Percentiles rank a stretch among this genome's conserved stretches.
These are phyloP conservation scores for Callaeas wilsoni DNA, from an alignment of 2,113 vertebrate species.

Conservation along the genomic window DNA sequence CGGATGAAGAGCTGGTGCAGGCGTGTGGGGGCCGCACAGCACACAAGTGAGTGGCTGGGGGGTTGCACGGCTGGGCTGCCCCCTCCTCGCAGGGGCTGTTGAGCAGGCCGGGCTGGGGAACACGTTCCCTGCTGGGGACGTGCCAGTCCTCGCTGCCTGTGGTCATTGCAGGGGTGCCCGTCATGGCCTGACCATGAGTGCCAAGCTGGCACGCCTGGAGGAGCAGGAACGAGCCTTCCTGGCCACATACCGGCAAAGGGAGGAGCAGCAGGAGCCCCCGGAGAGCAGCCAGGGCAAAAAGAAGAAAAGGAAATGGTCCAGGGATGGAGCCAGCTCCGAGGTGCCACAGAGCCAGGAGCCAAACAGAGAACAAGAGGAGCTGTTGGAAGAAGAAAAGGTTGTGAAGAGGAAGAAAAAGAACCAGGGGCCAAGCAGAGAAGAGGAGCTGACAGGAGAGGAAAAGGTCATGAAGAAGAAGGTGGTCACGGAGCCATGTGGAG, in stretches of 20 bases:
- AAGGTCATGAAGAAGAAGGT: not conserved
- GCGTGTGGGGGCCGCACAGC: constrained; percentile 90
- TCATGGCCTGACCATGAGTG: constrained; percentile 88
- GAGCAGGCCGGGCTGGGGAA: not conserved
- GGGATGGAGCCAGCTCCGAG: not conserved
- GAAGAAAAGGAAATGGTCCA: not conserved
- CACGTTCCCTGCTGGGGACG: not conserved
- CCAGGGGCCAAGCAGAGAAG: not conserved
- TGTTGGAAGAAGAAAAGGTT: not conserved
- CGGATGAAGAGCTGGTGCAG: constrained; percentile 81
- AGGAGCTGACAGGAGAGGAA: not conserved
- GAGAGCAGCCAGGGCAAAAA: not conserved
- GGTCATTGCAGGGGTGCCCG: constrained; percentile 78
- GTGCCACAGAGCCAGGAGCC: not conserved
- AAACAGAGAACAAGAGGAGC: not conserved
- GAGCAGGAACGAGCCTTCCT: constrained; percentile 91
- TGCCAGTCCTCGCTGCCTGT: fast-evolving
- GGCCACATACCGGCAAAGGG: constrained; percentile 58
- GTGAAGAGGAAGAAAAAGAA: not conserved
- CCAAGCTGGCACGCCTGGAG: constrained; percentile 89
- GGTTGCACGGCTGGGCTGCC: fast-evolving
- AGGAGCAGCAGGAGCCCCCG: not conserved
- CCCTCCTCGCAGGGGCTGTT: fast-evolving
- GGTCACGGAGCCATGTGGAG: not conserved
- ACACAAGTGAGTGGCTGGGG: constrained; percentile 82